Evolutionary conservation across 2,888 invertebrate genomes (phyloP).

Genomic region (Platynereis dumerilii): DNA sequence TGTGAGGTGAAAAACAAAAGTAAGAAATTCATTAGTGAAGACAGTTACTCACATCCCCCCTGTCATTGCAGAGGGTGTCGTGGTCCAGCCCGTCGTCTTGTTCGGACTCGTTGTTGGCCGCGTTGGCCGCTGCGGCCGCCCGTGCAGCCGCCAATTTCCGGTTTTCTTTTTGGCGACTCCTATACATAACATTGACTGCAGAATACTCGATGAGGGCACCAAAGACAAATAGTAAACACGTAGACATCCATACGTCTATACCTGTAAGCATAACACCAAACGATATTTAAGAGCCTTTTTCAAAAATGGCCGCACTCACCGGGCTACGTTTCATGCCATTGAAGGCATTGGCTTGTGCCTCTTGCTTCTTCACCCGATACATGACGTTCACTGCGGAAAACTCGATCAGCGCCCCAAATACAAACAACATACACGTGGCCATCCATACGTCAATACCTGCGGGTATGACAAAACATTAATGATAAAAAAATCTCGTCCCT

Average conservation of each 20-base stretch:
- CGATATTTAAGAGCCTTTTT: too few relatives aligned
- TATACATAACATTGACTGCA: conserved; percentile 29
- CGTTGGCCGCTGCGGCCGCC: too few relatives aligned
- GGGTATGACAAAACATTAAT: not conserved
- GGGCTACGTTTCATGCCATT: too few relatives aligned
- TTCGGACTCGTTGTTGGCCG: conserved; percentile 1
- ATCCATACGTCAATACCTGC: conserved; percentile 22
- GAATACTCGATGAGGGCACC: conserved; percentile 35
- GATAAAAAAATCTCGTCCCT: not conserved
- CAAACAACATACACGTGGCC: conserved; percentile 19
- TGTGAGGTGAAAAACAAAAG: too few relatives aligned
- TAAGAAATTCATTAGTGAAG: too few relatives aligned
- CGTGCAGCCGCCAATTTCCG: too few relatives aligned
- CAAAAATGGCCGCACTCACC: too few relatives aligned
- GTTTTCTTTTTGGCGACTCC: conserved; percentile 12
- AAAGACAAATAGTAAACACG: conserved; percentile 39
- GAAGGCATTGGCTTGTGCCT: too few relatives aligned
- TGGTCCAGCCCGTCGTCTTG: not conserved
- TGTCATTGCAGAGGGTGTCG: too few relatives aligned
- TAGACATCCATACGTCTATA: conserved; percentile 41
- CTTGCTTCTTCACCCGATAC: conserved; percentile 16
- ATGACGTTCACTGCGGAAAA: conserved; percentile 21
- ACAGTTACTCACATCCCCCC: too few relatives aligned
- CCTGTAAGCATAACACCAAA: too few relatives aligned
- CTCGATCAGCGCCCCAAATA: conserved; percentile 21